Conservation (phyloP, 2,113 vertebrate species). For the Chrysochloris asiatica region DNA sequence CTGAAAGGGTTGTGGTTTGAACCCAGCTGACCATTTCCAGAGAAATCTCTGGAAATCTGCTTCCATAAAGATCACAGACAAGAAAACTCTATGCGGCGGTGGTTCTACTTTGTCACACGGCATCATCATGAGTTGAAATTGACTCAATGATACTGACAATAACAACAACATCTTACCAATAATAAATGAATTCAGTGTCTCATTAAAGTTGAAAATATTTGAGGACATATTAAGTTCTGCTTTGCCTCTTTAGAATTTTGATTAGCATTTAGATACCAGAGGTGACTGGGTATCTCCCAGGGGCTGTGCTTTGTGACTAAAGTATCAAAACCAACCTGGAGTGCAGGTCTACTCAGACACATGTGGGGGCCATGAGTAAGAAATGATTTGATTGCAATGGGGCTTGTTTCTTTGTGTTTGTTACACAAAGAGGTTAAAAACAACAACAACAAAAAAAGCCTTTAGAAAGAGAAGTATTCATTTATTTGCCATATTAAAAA, state of each 20-base stretch:
- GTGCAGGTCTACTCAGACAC: neutral
- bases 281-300: neutral
- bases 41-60: neutral
- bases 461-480: neutral
- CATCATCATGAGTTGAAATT: neutral
- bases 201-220: neutral
- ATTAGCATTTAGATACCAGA: neutral
- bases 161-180: neutral
- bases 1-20: neutral
- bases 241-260: neutral
- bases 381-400: neutral
- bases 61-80: neutral
- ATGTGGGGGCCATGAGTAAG: neutral
- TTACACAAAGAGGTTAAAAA: neutral
- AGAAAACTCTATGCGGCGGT: neutral
- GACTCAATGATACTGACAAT: neutral
- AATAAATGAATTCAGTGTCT: neutral
- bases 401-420: neutral
- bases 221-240: neutral
- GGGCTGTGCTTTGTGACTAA: neutral
- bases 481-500: neutral
- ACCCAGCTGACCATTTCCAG: neutral
- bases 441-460: neutral
- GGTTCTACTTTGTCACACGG: neutral
- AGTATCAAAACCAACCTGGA: neutral